These are phyloP conservation scores for Heteromyza rotundicornis DNA, from an alignment of 2,888 invertebrate species.

Conservation along the genomic window DNA sequence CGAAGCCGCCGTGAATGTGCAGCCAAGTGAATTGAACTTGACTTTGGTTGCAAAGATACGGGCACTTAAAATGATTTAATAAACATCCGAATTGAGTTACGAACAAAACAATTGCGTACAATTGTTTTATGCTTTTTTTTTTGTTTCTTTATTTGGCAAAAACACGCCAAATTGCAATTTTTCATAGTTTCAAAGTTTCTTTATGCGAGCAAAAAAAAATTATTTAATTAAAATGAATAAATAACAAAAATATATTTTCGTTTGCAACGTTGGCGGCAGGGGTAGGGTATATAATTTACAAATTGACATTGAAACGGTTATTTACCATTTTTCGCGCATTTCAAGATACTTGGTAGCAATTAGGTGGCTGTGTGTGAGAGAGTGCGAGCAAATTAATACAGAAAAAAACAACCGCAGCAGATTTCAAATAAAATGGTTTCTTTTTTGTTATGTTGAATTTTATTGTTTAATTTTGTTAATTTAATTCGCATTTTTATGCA, in stretches of 20 bases:
- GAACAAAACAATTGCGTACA: not conserved
- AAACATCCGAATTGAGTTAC: not conserved
- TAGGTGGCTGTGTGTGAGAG: too few relatives aligned
- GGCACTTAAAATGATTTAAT: not conserved
- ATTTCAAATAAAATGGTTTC: too few relatives aligned
- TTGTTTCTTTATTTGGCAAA: not conserved
- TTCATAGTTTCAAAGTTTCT: not conserved
- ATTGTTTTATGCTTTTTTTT: too few relatives aligned
- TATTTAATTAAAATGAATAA: not conserved
- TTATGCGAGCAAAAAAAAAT: not conserved
- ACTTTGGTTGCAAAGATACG: constrained; percentile 8
- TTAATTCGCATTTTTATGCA: too few relatives aligned
- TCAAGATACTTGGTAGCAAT: too few relatives aligned
- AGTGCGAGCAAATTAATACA: too few relatives aligned
- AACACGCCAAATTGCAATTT: constrained; percentile 1
- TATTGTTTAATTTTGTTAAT: too few relatives aligned
- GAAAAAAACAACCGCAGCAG: too few relatives aligned
- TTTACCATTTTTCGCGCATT: too few relatives aligned
- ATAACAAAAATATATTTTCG: not conserved
- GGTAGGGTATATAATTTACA: not conserved
- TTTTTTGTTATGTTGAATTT: too few relatives aligned
- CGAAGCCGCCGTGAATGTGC: not conserved
- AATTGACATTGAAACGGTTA: not conserved
- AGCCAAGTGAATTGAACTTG: constrained; percentile 14
- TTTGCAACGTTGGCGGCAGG: too few relatives aligned